A percentile compares a stretch with the other conserved stretches of the same genome.
phyloP scores from a whole-genome alignment of 2,113 vertebrate species.

The Larimichthys polyactis region DNA sequence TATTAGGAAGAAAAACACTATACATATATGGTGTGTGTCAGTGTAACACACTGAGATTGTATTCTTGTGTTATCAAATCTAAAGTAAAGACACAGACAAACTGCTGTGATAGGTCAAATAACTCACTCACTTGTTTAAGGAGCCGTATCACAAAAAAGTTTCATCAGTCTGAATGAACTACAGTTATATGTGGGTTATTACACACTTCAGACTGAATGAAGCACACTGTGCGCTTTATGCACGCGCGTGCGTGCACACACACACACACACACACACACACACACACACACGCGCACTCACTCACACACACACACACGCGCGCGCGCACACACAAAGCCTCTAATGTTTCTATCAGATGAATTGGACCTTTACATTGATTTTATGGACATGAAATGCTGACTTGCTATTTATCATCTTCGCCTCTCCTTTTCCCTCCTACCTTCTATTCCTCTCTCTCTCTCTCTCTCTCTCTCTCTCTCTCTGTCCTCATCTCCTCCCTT shows the following conservation, averaged over 20 bases:
- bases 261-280: slow-evolving; percentile 18
- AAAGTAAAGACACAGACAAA: not conserved
- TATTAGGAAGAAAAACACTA: no score
- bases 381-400: slow-evolving; percentile 81
- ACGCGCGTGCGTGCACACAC: not conserved
- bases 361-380: slow-evolving; percentile 36
- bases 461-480: slow-evolving; percentile 59
- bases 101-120: not conserved
- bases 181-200: not conserved
- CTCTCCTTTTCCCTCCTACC: not conserved
- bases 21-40: no score
- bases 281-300: slow-evolving; percentile 12
- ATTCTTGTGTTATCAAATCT: not conserved
- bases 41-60: no score
- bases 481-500: slow-evolving; percentile 8
- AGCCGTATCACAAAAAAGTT: not conserved
- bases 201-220: not conserved
- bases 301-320: slow-evolving; percentile 18
- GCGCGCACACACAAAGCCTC: slow-evolving; percentile 2
- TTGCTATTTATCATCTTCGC: slow-evolving; percentile 52
- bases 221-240: not conserved
- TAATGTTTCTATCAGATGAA: slow-evolving; percentile 23
- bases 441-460: slow-evolving; percentile 45
- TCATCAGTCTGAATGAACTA: not conserved
- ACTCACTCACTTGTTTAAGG: not conserved